Conservation (phyloP, 2,797 vertebrate genomes). For the Staurois parvus region DNA sequence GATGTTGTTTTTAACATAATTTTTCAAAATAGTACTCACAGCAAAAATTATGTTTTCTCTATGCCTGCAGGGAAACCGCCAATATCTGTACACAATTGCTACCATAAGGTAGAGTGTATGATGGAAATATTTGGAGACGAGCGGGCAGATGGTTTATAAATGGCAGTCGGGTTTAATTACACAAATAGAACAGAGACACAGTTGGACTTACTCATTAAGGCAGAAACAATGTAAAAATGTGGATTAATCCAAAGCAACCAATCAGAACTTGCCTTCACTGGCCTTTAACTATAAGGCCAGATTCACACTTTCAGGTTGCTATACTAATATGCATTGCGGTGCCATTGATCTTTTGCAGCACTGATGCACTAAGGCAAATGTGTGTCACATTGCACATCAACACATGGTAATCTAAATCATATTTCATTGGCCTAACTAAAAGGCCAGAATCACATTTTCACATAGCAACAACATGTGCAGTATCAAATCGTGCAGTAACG, state of each 20-base stretch:
- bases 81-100: background rate
- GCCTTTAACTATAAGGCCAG: too few species aligned
- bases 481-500: too few species aligned
- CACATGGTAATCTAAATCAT: too few species aligned
- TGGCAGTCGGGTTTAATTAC: background rate
- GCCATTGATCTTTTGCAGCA: too few species aligned
- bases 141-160: slow-evolving; percentile 22
- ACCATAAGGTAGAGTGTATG: background rate
- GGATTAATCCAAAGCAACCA: background rate
- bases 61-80: background rate
- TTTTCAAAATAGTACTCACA: background rate
- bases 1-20: background rate
- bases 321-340: too few species aligned
- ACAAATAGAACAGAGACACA: background rate
- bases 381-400: too few species aligned
- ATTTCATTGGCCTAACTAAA: too few species aligned
- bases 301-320: too few species aligned
- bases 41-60: background rate
- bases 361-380: too few species aligned
- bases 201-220: background rate
- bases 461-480: too few species aligned
- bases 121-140: slow-evolving; percentile 14
- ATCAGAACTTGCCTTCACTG: too few species aligned
- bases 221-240: background rate
- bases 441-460: too few species aligned